Base-by-base conservation (phyloP, 2,888 invertebrate species). In the Luperina nickerlii region DNA sequence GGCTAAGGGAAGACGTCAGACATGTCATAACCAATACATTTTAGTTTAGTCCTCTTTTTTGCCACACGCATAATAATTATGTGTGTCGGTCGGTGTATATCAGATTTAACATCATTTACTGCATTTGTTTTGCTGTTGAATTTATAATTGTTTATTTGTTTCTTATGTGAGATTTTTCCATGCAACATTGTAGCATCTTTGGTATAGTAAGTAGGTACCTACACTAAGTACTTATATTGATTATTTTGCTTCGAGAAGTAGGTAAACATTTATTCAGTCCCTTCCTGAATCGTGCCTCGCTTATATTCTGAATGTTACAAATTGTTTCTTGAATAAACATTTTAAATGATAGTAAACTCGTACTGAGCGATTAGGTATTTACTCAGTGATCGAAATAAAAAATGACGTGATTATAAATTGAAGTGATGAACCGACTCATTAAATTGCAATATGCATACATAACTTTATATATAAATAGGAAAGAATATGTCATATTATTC, bases 61-160 rank as follows among this genome's bases (percentile, higher is more conserved):
- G 24, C 45, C 85, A 60, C 71, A 6, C 2, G 32, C 57, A 24
- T 5, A 6, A 20, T 8, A 32, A 32, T 60, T 60, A 54, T 32
- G 63, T 27, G 13, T 79, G 67, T 66, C 20, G 6, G 67, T 66
- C 20, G 6, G 18, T 9, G 11, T 45, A 38, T 70, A 68, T 73
- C 74, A 79, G 73, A 65, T 68, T 51, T 15, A 74, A 84, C 84
- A 87, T 86, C 84, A 89, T 80, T 82, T 70, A 78, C 45, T 68
- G 73, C 81, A 66, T 89, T 84, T 74, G 74, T 78, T 81, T 72
- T 70, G 57, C 62, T 57, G 54, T 78, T 75, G 69, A 81, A 80
- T 83, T 76, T 73, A 65, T 45, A 87, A 72, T 66, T 57, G 48
- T 51, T 68, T 76, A 67, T 75, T 80, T 77, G 69, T 78, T 76